phyloP scores from a whole-genome alignment of 2,888 invertebrate genomes.

The Philonicus albiceps region DNA sequence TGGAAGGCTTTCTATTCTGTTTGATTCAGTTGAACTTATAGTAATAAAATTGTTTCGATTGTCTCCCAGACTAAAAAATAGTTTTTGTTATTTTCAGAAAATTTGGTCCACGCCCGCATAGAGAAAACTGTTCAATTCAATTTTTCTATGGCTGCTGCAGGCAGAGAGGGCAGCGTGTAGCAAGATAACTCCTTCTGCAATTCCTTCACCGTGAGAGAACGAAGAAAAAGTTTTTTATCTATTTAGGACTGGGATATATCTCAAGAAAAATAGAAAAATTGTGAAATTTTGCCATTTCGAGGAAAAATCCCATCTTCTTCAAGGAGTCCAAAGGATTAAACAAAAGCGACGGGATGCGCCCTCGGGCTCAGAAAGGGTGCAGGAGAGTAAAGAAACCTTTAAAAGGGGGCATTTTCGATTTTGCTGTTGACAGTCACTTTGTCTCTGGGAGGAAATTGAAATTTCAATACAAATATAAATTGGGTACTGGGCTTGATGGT shows the following conservation, averaged over 20 bases:
- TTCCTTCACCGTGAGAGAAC: background rate
- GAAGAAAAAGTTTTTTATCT: background rate
- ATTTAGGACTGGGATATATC: background rate
- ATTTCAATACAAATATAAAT: constrained; percentile 6
- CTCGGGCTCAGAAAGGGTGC: background rate
- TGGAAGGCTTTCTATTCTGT: background rate
- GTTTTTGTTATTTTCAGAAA: background rate
- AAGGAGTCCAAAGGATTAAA: constrained; percentile 3
- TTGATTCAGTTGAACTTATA: background rate
- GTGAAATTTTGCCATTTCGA: background rate
- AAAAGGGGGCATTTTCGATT: background rate
- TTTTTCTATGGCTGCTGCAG: background rate
- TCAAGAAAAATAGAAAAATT: background rate
- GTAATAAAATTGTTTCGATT: background rate
- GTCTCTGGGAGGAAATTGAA: constrained; percentile 2
- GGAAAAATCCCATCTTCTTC: background rate
- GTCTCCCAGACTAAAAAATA: background rate
- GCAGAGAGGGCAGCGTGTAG: background rate
- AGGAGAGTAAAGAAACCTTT: background rate
- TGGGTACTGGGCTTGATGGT: background rate
- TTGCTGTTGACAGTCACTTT: constrained; percentile 3
- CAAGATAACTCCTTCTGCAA: background rate
- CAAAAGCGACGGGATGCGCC: background rate
- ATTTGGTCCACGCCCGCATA: background rate
- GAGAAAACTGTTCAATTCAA: background rate